Percentiles rank a stretch among this genome's conserved stretches.
These are phyloP conservation scores for Trilocha varians DNA, from an alignment of 2,888 invertebrate genomes.

Conservation along the genomic window DNA sequence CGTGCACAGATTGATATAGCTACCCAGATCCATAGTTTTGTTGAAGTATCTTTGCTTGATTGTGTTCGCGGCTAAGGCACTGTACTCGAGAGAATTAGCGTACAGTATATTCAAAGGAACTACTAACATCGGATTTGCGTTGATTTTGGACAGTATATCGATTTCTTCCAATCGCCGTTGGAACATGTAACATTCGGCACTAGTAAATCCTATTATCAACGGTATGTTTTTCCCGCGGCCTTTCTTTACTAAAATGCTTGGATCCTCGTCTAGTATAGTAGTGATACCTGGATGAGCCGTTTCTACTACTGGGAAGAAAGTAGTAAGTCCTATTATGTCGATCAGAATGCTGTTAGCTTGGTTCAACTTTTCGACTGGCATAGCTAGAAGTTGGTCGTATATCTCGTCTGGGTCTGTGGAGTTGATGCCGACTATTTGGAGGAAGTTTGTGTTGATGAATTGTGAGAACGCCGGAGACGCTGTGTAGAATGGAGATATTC, in stretches of 20 bases:
- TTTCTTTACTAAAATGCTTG: slow-evolving; percentile 34
- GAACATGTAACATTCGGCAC: slow-evolving; percentile 48
- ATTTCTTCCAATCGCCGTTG: slow-evolving; percentile 34
- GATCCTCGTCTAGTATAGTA: slow-evolving; percentile 43
- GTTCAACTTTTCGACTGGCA: slow-evolving; percentile 38
- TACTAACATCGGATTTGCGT: slow-evolving; percentile 25
- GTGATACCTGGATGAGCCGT: slow-evolving; percentile 36
- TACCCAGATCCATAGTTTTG: slow-evolving; percentile 27
- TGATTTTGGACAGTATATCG: slow-evolving; percentile 27
- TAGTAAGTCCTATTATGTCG: slow-evolving; percentile 34
- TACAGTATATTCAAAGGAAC: slow-evolving; percentile 32
- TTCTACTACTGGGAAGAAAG: slow-evolving; percentile 53
- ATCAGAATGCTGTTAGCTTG: slow-evolving; percentile 34
- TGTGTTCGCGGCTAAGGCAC: slow-evolving; percentile 22
- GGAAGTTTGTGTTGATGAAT: slow-evolving; percentile 25
- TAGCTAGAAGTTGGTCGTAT: slow-evolving; percentile 33
- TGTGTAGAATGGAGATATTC: slow-evolving; percentile 35
- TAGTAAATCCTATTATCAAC: slow-evolving; percentile 47
- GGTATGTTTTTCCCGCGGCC: slow-evolving; percentile 46
- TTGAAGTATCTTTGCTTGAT: slow-evolving; percentile 36
- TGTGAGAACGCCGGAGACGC: slow-evolving; percentile 39
- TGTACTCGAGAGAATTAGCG: slow-evolving; percentile 15
- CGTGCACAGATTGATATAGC: slow-evolving; percentile 34
- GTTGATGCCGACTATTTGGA: slow-evolving; percentile 57
- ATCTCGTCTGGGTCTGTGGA: slow-evolving; percentile 36